phyloP scores from a whole-genome alignment of 2,113 vertebrate species.

The Calypte anna region DNA sequence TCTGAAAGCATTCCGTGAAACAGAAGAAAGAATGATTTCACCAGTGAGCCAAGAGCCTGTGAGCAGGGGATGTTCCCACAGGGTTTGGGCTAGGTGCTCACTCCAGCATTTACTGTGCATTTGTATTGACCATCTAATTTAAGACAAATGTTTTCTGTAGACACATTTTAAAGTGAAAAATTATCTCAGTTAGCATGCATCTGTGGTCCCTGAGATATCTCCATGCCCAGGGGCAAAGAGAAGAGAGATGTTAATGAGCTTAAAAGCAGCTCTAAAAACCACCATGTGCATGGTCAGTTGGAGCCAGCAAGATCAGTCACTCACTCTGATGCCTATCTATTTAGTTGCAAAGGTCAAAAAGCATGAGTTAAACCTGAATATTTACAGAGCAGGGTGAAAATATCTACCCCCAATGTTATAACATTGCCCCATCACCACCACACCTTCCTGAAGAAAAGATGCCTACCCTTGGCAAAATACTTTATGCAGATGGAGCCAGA shows the following conservation, averaged over 20 bases:
- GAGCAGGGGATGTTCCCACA: background rate
- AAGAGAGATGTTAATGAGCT: background rate
- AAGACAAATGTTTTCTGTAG: background rate
- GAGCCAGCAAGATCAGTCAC: background rate
- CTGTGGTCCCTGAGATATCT: background rate
- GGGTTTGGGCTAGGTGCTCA: background rate
- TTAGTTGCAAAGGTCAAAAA: background rate
- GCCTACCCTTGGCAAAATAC: conserved; percentile 9
- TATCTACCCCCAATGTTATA: background rate
- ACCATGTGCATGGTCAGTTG: background rate
- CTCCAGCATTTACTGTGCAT: background rate
- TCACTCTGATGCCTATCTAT: background rate
- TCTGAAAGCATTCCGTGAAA: background rate
- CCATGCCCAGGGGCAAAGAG: background rate
- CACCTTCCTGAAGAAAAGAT: background rate
- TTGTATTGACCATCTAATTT: conserved; percentile 8
- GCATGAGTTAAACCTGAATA: background rate
- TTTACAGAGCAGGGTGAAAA: background rate
- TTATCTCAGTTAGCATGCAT: background rate
- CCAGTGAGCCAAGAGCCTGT: background rate
- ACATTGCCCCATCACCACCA: background rate
- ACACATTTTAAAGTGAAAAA: conserved; percentile 27
- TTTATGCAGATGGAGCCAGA: conserved; percentile 30
- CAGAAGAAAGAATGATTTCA: background rate
- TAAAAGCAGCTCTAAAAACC: conserved; percentile 12